A percentile compares a stretch with the other conserved stretches of the same genome.
Conservation (phyloP, 2,888 invertebrate species). For the Sarcophaga caerulescens region DNA sequence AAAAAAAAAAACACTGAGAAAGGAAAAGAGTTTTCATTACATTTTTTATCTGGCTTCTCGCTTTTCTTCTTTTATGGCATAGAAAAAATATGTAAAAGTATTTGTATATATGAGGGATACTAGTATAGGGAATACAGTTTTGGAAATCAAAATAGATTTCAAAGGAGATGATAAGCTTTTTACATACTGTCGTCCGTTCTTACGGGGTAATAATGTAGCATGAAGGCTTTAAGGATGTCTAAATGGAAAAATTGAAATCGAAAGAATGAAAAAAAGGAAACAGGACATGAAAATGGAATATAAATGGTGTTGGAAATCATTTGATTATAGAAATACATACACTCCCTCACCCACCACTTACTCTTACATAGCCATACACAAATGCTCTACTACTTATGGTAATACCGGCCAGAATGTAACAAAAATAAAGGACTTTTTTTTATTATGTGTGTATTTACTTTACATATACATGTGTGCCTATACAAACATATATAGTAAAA, state of each 20-base stretch:
- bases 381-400: constrained; percentile 7
- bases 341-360: background rate
- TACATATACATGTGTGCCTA: background rate
- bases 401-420: background rate
- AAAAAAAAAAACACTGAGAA: constrained; percentile 23
- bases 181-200: constrained; percentile 37
- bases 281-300: constrained; percentile 27
- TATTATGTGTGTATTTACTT: background rate
- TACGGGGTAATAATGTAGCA: background rate
- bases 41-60: background rate
- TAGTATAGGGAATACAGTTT: constrained; percentile 49
- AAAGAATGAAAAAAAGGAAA: constrained; percentile 9
- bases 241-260: background rate
- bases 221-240: constrained; percentile 29
- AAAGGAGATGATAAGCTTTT: constrained; percentile 58
- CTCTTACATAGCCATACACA: background rate
- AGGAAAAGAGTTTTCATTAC: constrained; percentile 52
- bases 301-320: constrained; percentile 60
- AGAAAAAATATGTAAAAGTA: constrained; percentile 14
- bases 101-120: constrained; percentile 21
- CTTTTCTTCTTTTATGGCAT: constrained; percentile 17
- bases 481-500: constrained; percentile 6
- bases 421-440: background rate
- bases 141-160: constrained; percentile 66
- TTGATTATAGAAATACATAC: constrained; percentile 57